Conservation (phyloP, 2,888 invertebrate genomes). For the Plebejus anna region DNA sequence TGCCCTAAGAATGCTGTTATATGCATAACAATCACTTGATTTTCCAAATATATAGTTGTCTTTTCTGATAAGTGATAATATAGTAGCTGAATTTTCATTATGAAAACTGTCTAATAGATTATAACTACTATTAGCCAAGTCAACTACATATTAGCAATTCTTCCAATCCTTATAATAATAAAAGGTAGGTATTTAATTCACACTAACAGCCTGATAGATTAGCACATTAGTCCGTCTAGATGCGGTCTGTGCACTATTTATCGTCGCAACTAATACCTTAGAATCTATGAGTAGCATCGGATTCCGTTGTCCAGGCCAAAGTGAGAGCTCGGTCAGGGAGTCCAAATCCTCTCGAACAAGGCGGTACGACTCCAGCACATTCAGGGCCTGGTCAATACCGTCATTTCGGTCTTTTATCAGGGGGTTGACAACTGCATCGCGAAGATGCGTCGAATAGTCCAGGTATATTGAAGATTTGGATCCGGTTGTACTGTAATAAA, state of each 20-base stretch:
- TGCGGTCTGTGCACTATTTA: constrained; percentile 12
- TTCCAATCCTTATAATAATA: too few species aligned
- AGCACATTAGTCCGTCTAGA: constrained; percentile 17
- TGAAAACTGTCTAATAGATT: background rate
- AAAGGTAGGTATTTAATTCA: background rate
- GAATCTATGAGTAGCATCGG: constrained; percentile 87
- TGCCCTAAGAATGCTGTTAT: too few species aligned
- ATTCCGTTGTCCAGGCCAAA: constrained; percentile 90
- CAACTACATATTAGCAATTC: too few species aligned
- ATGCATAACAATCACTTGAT: too few species aligned
- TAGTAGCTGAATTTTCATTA: background rate
- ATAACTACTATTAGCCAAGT: too few species aligned
- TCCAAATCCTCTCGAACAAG: constrained; percentile 95
- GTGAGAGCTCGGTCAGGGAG: constrained; percentile 89
- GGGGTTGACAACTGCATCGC: constrained; percentile 87
- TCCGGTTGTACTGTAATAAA: constrained; percentile 83
- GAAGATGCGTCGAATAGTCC: constrained; percentile 92
- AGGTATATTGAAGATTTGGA: constrained; percentile 90
- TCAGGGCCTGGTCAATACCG: constrained; percentile 85
- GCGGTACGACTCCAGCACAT: constrained; percentile 90
- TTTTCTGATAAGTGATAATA: background rate
- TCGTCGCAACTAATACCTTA: constrained; percentile 69
- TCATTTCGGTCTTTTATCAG: constrained; percentile 84
- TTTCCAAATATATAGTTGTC: background rate
- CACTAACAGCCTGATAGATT: constrained; percentile 9